Evolutionary conservation across 2,113 vertebrate genomes (phyloP), one percentile per base, ranked within the genome.

Genomic region (Etheostoma spectabile): DNA sequence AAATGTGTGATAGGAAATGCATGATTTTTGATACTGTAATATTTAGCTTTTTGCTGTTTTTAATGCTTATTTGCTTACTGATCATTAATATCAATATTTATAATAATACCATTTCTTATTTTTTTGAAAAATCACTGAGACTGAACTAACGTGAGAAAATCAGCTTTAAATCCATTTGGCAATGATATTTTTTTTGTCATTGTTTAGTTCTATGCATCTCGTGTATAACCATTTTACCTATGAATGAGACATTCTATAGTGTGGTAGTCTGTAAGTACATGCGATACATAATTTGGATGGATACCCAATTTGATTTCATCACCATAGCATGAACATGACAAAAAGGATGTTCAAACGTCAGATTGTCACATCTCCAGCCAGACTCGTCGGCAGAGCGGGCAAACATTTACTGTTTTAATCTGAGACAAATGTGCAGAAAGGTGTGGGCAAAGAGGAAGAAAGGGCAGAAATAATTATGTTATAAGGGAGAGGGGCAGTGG

Each of bases 381-480:
- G 69, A 81, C 69, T 59, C 30, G 19, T 82, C 14, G 13, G 52
- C 68, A 82, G 78, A 52, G 30, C 65, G 21, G n/a, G 15, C 55
- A 67, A 59, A 77, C 53, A 81, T 78, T 78, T 63, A 63, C 52
- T 42, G 72, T 88, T 78, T 88, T 89, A 84, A 81, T 85, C 82
- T 81, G 70, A 77, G 74, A 78, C 87, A 88, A 89, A 89, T 92
- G 78, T 89, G 81, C 18, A 35, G 65, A 84, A 83, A 86, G 61
- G 74, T 91, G 74, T 79, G 60, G 65, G 80, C 77, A 80, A 77
- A 85, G 74, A 72, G 55, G 84, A 85, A 84, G 74, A 83, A 84
- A 88, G 69, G 62, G 67, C 88, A 87, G 65, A 85, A 80, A 74
- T 84, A 87, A 91, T 90, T 88, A 84, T 77, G 83, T 84, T 84